Base-by-base conservation (phyloP, 2,888 invertebrate genomes). In the Choristoneura rosaceana region DNA sequence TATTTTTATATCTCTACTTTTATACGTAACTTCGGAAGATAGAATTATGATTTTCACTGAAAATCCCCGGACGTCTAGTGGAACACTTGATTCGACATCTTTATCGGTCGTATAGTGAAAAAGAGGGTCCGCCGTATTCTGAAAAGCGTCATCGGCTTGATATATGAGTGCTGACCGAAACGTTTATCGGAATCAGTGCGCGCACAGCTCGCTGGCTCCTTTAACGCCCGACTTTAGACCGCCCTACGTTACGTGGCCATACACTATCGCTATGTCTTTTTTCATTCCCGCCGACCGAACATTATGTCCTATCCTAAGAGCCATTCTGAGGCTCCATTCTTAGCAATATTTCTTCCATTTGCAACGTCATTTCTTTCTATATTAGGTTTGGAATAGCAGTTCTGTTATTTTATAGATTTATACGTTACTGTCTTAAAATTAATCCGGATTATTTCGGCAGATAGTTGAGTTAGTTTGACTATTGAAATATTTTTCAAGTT, bases 111-210 rank as follows among this genome's bases (percentile, higher is more conserved):
- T 79, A 80, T 78, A 80, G 81, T 81, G 83, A 85, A 87, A 87
- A 85, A 86, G 80, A 74, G 79, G 77, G 80, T 76, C 75, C 77
- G 76, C 80, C 82, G 83, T 81, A 85, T 84, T 83, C 84, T 81
- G 80, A 77, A 81, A 84, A 87, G 83, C 86, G 85, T 88, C 89
- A 89, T 90, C 85, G 81, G 77, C 78, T 84, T 90, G 90, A 90
- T 89, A 88, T 90, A 90, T 85, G 83, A 79, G 77, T 87, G 89
- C 89, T 90, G 92, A 91, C 90, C 89, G 78, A 84, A 88, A 82
- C 89, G 86, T 87, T 92, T 91, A 89, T 91, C 90, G 87, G 86
- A 90, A 88, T 89, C 90, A 88, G 85, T 86, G 84, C 82, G 83
- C 80, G 84, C 85, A 84, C 85, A 83, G 85, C 81, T 85, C 82